phyloP scores from a whole-genome alignment of 2,113 vertebrate species.

The Panurus biarmicus region DNA sequence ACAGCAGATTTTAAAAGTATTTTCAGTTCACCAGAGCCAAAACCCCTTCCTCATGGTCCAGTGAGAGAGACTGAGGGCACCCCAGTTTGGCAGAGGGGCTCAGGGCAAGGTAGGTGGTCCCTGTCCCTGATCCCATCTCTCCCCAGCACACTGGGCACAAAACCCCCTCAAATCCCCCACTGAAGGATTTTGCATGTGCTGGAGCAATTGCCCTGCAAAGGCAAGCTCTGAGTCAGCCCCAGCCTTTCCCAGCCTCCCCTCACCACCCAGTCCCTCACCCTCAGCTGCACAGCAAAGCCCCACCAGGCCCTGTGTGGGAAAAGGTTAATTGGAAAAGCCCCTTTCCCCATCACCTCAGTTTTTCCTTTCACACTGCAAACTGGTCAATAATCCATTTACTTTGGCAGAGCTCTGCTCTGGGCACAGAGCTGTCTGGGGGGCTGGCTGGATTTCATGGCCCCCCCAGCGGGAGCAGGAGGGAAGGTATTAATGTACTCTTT shows the following conservation, averaged over 20 bases:
- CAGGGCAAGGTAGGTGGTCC: neutral
- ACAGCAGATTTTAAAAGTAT: neutral
- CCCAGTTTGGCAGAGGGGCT: rapidly evolving
- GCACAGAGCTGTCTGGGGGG: neutral
- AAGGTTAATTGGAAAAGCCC: slow-evolving; percentile 35
- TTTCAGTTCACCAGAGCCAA: neutral
- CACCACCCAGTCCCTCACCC: neutral
- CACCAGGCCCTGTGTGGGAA: neutral
- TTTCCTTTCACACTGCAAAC: neutral
- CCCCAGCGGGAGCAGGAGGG: neutral
- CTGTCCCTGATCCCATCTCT: neutral
- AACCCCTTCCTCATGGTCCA: neutral
- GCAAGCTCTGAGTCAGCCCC: neutral
- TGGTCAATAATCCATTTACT: slow-evolving; percentile 44
- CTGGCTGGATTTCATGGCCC: rapidly evolving
- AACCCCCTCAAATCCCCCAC: neutral
- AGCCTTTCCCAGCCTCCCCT: neutral
- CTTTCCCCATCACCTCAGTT: neutral
- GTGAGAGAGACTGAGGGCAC: neutral
- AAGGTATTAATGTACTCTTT: slow-evolving; percentile 19
- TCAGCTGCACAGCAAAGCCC: neutral
- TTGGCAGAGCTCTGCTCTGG: neutral
- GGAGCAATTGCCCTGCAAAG: neutral
- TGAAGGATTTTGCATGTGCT: neutral
- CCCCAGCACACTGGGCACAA: neutral